Percentiles rank a stretch among this genome's conserved stretches.
Conservation (phyloP, 2,888 invertebrate genomes). For the Diaperis boleti region DNA sequence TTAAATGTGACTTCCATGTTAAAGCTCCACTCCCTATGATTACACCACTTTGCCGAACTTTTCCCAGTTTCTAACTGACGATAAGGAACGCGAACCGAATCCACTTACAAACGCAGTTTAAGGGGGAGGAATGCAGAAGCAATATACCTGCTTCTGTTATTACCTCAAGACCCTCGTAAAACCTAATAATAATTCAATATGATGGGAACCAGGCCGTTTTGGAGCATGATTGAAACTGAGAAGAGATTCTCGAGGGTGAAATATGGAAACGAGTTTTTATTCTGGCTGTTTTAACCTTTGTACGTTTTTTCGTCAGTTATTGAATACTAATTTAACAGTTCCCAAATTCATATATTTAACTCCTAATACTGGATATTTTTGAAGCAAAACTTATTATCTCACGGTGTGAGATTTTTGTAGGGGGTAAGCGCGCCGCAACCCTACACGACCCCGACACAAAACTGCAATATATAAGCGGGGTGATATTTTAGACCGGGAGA, state of each 20-base stretch:
- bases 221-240: conserved; percentile 11
- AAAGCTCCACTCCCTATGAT: conserved; percentile 5
- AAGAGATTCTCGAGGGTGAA: conserved; percentile 3
- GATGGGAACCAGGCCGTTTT: conserved; percentile 3
- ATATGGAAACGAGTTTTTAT: conserved; percentile 1
- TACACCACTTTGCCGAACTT: background rate
- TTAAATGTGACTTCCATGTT: conserved; percentile 4
- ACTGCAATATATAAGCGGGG: no score
- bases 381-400: no score
- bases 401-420: no score
- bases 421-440: no score
- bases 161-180: conserved; percentile 8
- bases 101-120: background rate
- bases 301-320: no score
- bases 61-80: background rate
- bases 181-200: conserved; percentile 16
- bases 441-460: no score
- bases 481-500: no score
- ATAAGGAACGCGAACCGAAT: conserved; percentile 1
- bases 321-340: no score
- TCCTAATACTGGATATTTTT: no score
- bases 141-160: background rate
- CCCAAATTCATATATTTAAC: no score
- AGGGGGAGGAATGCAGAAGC: background rate
- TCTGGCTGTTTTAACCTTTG: no score